Evolutionary conservation across 2,888 invertebrate genomes (phyloP).

Genomic region (Lobophora halterata): DNA sequence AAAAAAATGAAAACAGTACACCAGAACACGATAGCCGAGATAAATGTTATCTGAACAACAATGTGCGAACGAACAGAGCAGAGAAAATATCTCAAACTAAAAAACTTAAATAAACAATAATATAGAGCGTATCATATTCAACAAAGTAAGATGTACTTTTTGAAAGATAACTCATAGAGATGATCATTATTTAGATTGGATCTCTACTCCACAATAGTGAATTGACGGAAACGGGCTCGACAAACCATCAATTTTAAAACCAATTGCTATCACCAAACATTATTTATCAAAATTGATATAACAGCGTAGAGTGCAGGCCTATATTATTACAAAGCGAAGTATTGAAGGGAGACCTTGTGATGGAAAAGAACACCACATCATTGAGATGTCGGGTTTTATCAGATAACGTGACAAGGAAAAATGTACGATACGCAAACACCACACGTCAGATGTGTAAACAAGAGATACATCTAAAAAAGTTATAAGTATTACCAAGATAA

Average conservation of each 20-base stretch:
- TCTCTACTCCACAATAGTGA: too few species aligned
- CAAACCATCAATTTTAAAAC: constrained; percentile 3
- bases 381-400: constrained; percentile 49
- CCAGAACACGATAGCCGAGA: constrained; percentile 47
- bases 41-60: constrained; percentile 46
- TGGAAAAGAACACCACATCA: constrained; percentile 40
- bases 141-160: too few species aligned
- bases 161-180: too few species aligned
- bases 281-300: too few species aligned
- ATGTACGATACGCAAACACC: constrained; percentile 33
- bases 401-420: constrained; percentile 45
- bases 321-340: constrained; percentile 6
- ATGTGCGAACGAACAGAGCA: constrained; percentile 32
- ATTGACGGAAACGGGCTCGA: background rate
- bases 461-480: constrained; percentile 9
- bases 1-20: constrained; percentile 41
- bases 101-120: background rate
- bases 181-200: too few species aligned
- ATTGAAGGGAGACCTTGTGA: constrained; percentile 35
- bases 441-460: constrained; percentile 34
- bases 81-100: too few species aligned
- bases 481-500: constrained; percentile 3
- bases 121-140: too few species aligned
- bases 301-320: constrained; percentile 3
- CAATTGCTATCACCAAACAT: too few species aligned